These are phyloP conservation scores for Rhizoglyphus robini DNA, from an alignment of 1,140 invertebrate genomes.

Conservation along the genomic window DNA sequence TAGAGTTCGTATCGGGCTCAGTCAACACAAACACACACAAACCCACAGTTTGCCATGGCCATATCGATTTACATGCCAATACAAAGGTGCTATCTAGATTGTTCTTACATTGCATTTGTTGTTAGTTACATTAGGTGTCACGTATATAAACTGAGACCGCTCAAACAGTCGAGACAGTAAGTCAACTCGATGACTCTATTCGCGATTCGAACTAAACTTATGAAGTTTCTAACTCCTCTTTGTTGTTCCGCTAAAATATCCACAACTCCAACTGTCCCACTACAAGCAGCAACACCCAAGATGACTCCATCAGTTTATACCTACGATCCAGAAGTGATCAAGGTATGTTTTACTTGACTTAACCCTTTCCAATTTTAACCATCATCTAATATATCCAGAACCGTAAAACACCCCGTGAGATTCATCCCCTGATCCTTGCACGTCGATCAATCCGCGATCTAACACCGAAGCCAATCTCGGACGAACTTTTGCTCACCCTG, in stretches of 20 bases:
- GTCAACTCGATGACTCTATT: no score
- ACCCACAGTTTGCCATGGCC: no score
- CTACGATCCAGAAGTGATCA: background rate
- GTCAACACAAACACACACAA: no score
- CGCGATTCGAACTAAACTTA: background rate
- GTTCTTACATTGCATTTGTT: background rate
- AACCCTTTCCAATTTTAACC: background rate
- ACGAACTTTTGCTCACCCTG: background rate
- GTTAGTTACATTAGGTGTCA: background rate
- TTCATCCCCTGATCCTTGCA: background rate
- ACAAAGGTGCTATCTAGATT: background rate
- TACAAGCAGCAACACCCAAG: background rate
- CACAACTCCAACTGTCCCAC: background rate
- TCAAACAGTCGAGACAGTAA: background rate
- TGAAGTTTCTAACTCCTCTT: background rate
- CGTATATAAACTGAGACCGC: background rate
- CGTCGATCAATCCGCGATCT: conserved; percentile 12
- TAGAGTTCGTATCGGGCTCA: no score
- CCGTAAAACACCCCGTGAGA: background rate
- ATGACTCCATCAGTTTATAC: background rate
- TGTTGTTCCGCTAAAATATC: background rate
- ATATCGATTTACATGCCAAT: background rate
- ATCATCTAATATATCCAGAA: background rate
- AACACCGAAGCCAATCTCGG: background rate
- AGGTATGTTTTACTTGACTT: background rate